phyloP scores from a whole-genome alignment of 2,888 invertebrate species.

The Tipula lateralis region DNA sequence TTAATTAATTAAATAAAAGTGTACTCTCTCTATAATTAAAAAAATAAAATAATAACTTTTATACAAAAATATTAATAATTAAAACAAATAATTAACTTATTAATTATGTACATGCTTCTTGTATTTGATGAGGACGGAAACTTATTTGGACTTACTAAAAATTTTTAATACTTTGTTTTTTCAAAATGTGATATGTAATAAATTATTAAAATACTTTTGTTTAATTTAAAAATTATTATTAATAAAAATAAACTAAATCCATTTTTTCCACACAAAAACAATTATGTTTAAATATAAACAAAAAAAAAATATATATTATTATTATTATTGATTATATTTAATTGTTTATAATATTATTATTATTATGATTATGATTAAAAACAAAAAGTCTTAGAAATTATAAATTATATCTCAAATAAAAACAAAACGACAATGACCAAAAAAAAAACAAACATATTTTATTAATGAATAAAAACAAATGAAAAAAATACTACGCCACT shows the following conservation, averaged over 20 bases:
- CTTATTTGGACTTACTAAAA: neutral
- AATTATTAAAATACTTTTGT: neutral
- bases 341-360: neutral
- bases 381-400: neutral
- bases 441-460: too few relatives aligned
- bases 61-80: neutral
- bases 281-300: neutral
- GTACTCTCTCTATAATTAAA: neutral
- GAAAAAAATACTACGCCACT: too few relatives aligned
- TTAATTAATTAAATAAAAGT: neutral
- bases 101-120: neutral
- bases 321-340: too few relatives aligned
- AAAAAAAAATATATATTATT: neutral
- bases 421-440: neutral
- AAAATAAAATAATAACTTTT: neutral
- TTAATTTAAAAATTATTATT: neutral
- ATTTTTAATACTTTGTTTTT: neutral
- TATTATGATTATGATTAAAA: neutral
- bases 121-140: neutral
- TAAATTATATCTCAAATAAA: neutral
- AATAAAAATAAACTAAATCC: neutral
- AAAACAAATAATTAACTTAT: neutral
- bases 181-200: conserved; percentile 6
- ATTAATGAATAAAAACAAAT: too few relatives aligned
- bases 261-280: neutral